Base-by-base conservation (phyloP, 2,113 vertebrate species). In the Peromyscus polionotus region DNA sequence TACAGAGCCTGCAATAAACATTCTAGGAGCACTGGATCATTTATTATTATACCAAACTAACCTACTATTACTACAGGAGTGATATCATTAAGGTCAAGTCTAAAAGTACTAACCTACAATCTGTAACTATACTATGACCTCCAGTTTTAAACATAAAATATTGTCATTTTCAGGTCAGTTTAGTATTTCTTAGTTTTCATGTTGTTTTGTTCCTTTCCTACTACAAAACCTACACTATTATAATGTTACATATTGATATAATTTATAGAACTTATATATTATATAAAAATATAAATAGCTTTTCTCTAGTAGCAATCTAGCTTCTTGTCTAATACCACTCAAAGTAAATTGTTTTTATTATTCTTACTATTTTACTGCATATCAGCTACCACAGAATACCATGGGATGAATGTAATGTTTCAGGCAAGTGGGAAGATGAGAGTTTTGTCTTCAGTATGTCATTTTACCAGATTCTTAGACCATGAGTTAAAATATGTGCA, bases 321-420 rank as follows among this genome's bases (percentile, higher is more conserved):
- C 31, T 93, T 97, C 83, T 87, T 94, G 65, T 12, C 59, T 94
- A 85, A 91, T 59, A 90, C 1, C 51, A 19, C 54, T 90, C 33
- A 90, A 88, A 90, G 31, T 24, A 88, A 93, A 70, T 48, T 65
- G 73, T 83, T 95, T 87, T 85, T 54, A 88, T 87, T 87, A 81
- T 13, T 89, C 13, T 54, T 80, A 59, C 59, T 77, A 57, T 28
- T 16, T 86, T 89, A 31, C 24, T 73, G 28, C 14, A 45, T 8
- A n/a, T 45, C 51, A 61, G 11, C 59, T 81, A 89, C 73, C 88
- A 75, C 42, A 75, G 59, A 87, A n/a, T 75, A 93, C 28, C 68
- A 16, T 75, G 36, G 68, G 89, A 67, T 11, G 70, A 89, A 83
- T 14, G 9, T 48, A 75, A 39, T 83, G 3, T 67, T 91, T 68